Evolutionary conservation across 2,113 vertebrate genomes (phyloP), one percentile per base, ranked within the genome.

Genomic region (Hystrix cristata): DNA sequence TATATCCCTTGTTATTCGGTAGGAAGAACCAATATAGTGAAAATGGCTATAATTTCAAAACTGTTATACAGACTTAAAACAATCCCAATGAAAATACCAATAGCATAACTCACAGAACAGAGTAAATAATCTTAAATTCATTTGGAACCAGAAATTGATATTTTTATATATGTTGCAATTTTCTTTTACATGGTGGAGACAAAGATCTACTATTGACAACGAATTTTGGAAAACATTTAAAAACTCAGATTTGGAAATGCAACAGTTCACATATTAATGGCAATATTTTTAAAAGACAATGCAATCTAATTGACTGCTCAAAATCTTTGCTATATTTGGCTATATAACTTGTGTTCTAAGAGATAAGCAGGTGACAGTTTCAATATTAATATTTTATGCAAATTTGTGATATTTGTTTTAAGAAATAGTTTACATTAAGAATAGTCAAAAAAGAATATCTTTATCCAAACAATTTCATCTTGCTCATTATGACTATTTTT

Each of bases 351-450:
- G 38, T 97, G 87, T 97, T 98, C 96, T 97, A 92, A 92, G 67
- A 98, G 95, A 97, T 97, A 83, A 98, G 78, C 59, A 96, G 94
- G n/a, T 80, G 84, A 93, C 1, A 8, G 51, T 92, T 98, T 97
- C 95, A 92, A 81, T 98, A 95, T 98, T 87, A 96, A 95, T 96
- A 67, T 95, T 98, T 98, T 99, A 98, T 99, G 98, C 98, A 99
- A 98, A 99, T 97, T 95, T 98, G 98, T 98, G 98, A 98, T 80
- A 96, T 97, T 94, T 97, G 93, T 90, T 81, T 97, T 98, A 97
- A 98, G 90, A 89, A 98, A 98, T 72, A 96, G 79, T 97, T 97
- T 97, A 51, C 51, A 93, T 97, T 98, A 97, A 98, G 96, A 98
- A 96, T 97, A 12, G 21, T 95, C 25, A 64, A 82, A 96, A 97